These are phyloP conservation scores for Grapholita molesta DNA, from an alignment of 1,140 invertebrate genomes.

Conservation along the genomic window DNA sequence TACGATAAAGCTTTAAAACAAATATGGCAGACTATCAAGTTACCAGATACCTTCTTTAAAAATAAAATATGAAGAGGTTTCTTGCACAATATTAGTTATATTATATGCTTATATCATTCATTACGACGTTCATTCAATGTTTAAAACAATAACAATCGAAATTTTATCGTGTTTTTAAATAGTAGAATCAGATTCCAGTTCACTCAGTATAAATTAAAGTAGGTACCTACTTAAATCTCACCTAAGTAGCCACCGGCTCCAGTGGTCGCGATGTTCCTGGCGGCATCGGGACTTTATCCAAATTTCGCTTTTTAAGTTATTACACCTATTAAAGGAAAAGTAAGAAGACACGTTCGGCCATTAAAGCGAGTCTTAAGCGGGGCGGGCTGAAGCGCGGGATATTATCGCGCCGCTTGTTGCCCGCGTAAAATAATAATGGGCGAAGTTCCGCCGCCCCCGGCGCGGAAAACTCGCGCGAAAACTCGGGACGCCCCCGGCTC, in stretches of 20 bases:
- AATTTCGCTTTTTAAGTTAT: constrained; percentile 70
- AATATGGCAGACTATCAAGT: too few species aligned
- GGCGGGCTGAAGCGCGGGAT: constrained; percentile 59
- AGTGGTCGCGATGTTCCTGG: background rate
- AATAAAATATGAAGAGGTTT: too few species aligned
- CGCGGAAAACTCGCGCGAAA: constrained; percentile 73
- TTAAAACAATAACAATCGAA: too few species aligned
- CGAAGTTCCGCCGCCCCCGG: constrained; percentile 73
- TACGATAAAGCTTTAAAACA: too few species aligned
- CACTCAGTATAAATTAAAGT: background rate
- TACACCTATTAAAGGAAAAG: constrained; percentile 72
- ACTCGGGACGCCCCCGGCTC: constrained; percentile 54
- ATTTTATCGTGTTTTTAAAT: too few species aligned
- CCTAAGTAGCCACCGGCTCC: background rate
- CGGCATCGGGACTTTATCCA: constrained; percentile 38
- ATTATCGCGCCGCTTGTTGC: constrained; percentile 79
- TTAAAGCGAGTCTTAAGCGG: constrained; percentile 56
- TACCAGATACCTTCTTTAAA: too few species aligned
- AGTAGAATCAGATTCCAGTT: too few species aligned
- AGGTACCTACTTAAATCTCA: background rate
- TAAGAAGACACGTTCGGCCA: constrained; percentile 73
- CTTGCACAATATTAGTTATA: too few species aligned
- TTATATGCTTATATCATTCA: too few species aligned
- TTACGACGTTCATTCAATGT: too few species aligned
- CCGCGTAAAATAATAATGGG: constrained; percentile 80